Base-by-base conservation (phyloP, 2,888 invertebrate genomes). In the Sabatieria punctata region DNA sequence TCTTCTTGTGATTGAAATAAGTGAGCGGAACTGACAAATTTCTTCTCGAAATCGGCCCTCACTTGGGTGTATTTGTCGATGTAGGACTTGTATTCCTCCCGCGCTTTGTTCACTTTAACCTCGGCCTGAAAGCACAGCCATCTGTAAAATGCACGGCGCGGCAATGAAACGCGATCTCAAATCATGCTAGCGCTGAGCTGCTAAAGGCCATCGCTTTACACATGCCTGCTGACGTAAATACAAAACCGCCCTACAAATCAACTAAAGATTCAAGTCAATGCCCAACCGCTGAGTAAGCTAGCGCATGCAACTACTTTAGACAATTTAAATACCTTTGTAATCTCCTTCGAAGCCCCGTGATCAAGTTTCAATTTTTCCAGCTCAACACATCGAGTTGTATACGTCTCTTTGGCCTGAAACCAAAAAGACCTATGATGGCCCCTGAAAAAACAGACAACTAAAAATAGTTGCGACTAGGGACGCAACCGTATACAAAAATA, bases 21-120 rank as follows among this genome's bases (percentile, higher is more conserved):
- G 18, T 26, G 25, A 22, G 25, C 22, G 27, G 67, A 62, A 22
- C 56, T 61, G 21, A 82, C 81, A 91, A 95, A 93, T 72, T 88
- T 88, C 60, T 79, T 79, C 70, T 93, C 89, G 72, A 93, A 97
- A 60, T 89, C 88, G 58, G 82, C 82, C 65, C 93, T 81, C 42
- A 88, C 79, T 26, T 76, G 73, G 60, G 79, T 80, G 68, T 95
- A 93, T 69, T 93, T 95, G 51, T 93, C 91, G 54, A 89, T 79
- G 56, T 86, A 75, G 52, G 74, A 73, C 65, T 82, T 82, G 65
- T 93, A 95, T 61, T 97, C 95, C 64, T 95, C 93, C 45, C 89
- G 83, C 22, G 89, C 77, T 71, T 91, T 91, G 64, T 82, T 84
- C 55, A 85, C 73, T 68, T 95, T 93, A 55, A 83, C 73, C 68